Evolutionary conservation across 2,797 vertebrate species (phyloP), one percentile per base, ranked within the genome.

Genomic region (Rousettus madagascariensis): DNA sequence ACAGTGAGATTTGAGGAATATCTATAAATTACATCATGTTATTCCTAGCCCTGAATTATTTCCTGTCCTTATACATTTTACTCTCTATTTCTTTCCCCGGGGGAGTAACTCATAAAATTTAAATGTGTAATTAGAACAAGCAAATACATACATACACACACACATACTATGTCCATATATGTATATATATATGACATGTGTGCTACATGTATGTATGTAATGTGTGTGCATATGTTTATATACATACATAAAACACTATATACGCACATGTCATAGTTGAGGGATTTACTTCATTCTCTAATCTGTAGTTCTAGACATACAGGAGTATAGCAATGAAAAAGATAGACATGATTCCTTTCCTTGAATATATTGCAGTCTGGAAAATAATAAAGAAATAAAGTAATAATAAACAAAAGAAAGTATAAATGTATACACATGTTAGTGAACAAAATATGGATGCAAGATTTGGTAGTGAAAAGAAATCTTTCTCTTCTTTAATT

Each of bases 341-440:
- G n/a, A 65, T 3, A 77, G 30, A 80, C 17, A 26, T 13, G 16
- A 13, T 9, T 5, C 0, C 17, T 90, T 87, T 80, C n/a, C 10
- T 80, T 26, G 17, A 84, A 65, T 80, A 36, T 19, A 4, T 65
- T 53, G 5, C 71, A 36, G 20, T 41, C 13, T 66, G 26, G 8
- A 95, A 20, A 68, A 53, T 41, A 75, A 66, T 90, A n/a, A 69
- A n/a, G 46, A 90, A 87, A 87, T 72, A 59, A 65, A 85, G 16
- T n/a, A 91, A 36, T 66, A 75, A 46, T 72, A 68, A 51, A 38
- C n/a, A 19, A 95, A 78, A 83, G 8, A 8, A 79, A 78, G 66
- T 17, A 55, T 43, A 57, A 38, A 51, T 20, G 4, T 41, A 82
- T 30, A 41, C 13, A 20, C 28, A 84, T 36, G 51, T 30, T 90